These are phyloP conservation scores for Nephrotoma flavescens DNA, from an alignment of 2,888 invertebrate species.

Conservation along the genomic window DNA sequence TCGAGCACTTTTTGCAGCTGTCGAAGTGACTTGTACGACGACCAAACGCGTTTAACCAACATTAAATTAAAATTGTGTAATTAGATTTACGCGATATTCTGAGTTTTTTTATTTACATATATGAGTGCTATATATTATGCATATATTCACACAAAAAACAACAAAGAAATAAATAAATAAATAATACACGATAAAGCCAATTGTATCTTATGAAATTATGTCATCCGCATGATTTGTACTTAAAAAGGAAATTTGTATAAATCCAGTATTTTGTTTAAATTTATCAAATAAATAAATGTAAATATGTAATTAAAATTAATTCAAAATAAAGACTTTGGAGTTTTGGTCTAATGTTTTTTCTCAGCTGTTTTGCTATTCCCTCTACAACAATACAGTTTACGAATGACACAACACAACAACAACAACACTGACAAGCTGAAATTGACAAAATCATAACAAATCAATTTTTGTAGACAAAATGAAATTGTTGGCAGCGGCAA, in stretches of 20 bases:
- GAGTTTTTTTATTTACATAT: not conserved
- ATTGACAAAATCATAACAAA: not conserved
- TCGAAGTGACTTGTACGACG: not conserved
- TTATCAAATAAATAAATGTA: not conserved
- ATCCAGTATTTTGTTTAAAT: not conserved
- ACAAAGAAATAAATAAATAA: not conserved
- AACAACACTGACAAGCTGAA: too few species aligned
- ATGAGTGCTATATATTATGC: not conserved
- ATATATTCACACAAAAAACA: not conserved
- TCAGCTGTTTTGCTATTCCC: not conserved
- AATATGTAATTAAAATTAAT: not conserved
- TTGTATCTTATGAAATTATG: not conserved
- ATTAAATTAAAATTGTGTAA: not conserved
- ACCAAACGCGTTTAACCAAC: not conserved
- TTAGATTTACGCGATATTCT: not conserved
- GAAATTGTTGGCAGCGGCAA: not conserved
- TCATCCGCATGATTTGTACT: not conserved
- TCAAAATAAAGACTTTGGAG: not conserved
- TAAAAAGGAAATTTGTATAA: not conserved
- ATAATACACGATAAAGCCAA: not conserved
- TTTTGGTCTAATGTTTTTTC: not conserved
- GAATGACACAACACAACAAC: not conserved
- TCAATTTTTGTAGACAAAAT: not conserved
- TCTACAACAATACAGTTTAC: not conserved
- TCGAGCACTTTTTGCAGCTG: not conserved